Evolutionary conservation across 2,888 invertebrate species (phyloP).

Genomic region (Tachina fera): DNA sequence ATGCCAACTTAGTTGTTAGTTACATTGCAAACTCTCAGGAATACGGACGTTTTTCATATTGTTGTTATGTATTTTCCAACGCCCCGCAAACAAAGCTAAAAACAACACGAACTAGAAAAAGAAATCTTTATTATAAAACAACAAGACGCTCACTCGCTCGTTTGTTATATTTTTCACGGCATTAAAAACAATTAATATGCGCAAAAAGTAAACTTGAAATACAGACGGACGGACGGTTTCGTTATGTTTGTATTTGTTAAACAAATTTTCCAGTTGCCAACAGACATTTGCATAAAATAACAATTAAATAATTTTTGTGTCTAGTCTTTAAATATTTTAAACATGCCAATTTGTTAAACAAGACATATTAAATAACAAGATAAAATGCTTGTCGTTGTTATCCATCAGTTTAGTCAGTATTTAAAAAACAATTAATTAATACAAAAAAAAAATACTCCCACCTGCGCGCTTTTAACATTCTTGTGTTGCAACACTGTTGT

Average conservation of each 20-base stretch:
- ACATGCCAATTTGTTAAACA: slow-evolving; percentile 12
- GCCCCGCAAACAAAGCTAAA: slow-evolving; percentile 11
- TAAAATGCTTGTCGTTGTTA: neutral
- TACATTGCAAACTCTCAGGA: slow-evolving; percentile 68
- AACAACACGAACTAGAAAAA: neutral
- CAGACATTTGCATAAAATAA: slow-evolving; percentile 42
- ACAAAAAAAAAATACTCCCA: neutral
- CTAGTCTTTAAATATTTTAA: slow-evolving; percentile 19
- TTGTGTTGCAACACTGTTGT: slow-evolving; percentile 3
- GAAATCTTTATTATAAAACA: slow-evolving; percentile 11
- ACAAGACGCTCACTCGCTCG: slow-evolving; percentile 29
- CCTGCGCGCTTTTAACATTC: neutral
- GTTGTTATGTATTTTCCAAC: slow-evolving; percentile 30
- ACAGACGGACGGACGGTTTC: slow-evolving; percentile 10
- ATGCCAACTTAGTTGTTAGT: slow-evolving; percentile 64
- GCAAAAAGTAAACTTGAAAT: slow-evolving; percentile 13
- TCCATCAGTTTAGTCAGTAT: neutral
- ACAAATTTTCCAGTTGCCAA: slow-evolving; percentile 47
- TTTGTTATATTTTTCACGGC: slow-evolving; percentile 29
- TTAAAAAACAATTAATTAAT: neutral
- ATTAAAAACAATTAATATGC: slow-evolving; percentile 11
- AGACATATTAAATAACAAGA: neutral
- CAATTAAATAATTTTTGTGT: slow-evolving; percentile 37
- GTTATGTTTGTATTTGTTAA: neutral
- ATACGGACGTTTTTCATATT: slow-evolving; percentile 62